Evolutionary conservation across 2,113 vertebrate species (phyloP), one percentile per base, ranked within the genome.

Genomic region (Ceratotherium simum): DNA sequence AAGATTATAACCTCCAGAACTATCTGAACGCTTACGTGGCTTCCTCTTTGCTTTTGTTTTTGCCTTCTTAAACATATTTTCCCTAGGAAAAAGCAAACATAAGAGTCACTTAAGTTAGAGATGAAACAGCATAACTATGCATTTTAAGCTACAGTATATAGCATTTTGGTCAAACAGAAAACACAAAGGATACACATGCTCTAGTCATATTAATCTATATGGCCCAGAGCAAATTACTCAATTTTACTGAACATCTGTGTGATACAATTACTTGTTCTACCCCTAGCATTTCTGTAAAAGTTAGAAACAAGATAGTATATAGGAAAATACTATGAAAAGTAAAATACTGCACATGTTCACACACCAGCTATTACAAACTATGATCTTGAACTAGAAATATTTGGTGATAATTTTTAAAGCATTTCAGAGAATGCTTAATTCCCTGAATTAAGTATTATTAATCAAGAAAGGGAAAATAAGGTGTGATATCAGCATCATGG

Each of bases 41-140:
- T 99, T 99, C 99, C 99, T 99, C 98, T 99, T 99, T 36, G 99
- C 99, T 97, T 99, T 99, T n/a, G 98, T 98, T 99, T 99, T 99
- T 73, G 99, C 99, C 97, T 99, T 99, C 98, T 99, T 99, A 62
- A 99, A 98, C 79, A 99, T 98, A 31, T 98, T 98, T 98, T 99
- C 99, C 96, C 99, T 99, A 95, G 31, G 8, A 96, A 95, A 97
- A 88, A 96, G 67, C 9, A 96, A 79, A 95, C 12, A 73, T 33
- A 82, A 78, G 60, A 96, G 29, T 81, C 10, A 94, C 48, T 95
- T 31, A 46, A 88, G 70, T 48, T 79, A 88, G 17, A 94, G 33
- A 76, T 60, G 20, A 94, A 95, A 80, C 39, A 94, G 23, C 14
- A 83, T 9, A 93, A 92, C 29, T 86, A 91, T 27, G 54, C 13